Base-by-base conservation (phyloP, 2,113 vertebrate species). In the Lamprologus sp. region DNA sequence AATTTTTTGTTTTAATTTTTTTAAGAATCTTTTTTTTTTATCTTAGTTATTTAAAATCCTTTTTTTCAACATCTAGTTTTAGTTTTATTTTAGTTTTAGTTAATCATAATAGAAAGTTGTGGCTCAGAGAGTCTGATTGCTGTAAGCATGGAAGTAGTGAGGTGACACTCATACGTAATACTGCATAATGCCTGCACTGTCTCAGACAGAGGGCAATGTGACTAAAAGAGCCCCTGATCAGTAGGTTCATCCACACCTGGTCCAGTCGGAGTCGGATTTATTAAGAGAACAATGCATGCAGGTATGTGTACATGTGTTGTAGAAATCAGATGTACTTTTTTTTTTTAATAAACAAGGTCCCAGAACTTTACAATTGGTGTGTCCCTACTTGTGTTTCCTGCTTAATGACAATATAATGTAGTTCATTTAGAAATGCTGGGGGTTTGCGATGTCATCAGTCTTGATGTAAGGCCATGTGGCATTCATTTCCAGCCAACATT, bases 401-500 rank as follows among this genome's bases (percentile, higher is more conserved):
- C 33, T 40, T 45, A 82, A 53, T 86, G 70, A 87, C 26, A 35
- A 4, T 49, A n/a, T 85, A 10, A 45, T 80, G 75, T 65, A 40
- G 75, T 53, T 73, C 8, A 80, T 56, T 35, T 90, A 55, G 68
- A 60, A 87, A 79, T 26, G 19, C 65, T 81, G 45, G 37, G 21
- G 63, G 70, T 26, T 58, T 80, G 35, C 54, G 33, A 65, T 70
- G 37, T 65, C 83, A 81, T 83, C 47, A 73, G 17, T 70, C 55
- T 81, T 87, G 51, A 53, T 84, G 1, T 26, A 37, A 47, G 40
- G 86, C 80, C 82, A 83, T 86, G 84, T 91, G 86, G 89, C 73
- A 83, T 83, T 60, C 26, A 84, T 87, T 79, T 60, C 40, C 82
- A 81, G 77, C 84, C 91, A 92, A 88, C 86, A 82, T 84, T 87